Base-by-base conservation (phyloP, 2,113 vertebrate genomes). In the Tricholaema leucomelas region DNA sequence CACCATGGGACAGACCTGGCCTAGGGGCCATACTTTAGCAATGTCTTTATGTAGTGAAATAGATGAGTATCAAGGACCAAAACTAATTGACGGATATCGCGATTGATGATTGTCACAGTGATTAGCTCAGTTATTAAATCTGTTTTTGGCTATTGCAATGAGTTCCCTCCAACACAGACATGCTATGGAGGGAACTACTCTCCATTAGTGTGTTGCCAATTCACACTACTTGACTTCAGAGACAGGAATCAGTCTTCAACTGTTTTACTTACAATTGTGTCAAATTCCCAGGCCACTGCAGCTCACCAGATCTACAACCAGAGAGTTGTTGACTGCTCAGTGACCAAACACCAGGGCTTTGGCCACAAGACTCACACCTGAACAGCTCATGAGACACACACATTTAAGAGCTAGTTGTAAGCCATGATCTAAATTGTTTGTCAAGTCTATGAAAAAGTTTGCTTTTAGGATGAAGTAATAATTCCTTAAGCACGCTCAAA, bases 351-450 rank as follows among this genome's bases (percentile, higher is more conserved):
- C 6, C 0, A 9, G 17, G 44, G 10, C 21, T 40, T 70, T 3
- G 3, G 24, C 5, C 16, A 58, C 24, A 65, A 60, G 38, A 61
- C 42, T 31, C 1, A 0, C 8, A 50, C n/a, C 18, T 24, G n/a
- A 86, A 74, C 28, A 63, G 23, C 33, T 74, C 21, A 25, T 23
- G 36, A 74, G 9, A 36, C 44, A 66, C 5, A 3, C 4, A 12
- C 8, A 17, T 73, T 91, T 46, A 63, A 74, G 60, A 92, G 23
- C 7, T 20, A 61, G n/a, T 28, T 54, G 15, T n/a, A 74, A 86
- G 27, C 19, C 35, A 21, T 7, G 10, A 13, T 59, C 20, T 76
- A 28, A 17, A 18, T 19, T 21, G 36, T 38, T 16, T 61, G 35
- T 42, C 63, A 24, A 92, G 7, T 44, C 36, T 36, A 15, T 35